Conservation (phyloP, 2,113 vertebrate species). For the Arvicanthis niloticus region DNA sequence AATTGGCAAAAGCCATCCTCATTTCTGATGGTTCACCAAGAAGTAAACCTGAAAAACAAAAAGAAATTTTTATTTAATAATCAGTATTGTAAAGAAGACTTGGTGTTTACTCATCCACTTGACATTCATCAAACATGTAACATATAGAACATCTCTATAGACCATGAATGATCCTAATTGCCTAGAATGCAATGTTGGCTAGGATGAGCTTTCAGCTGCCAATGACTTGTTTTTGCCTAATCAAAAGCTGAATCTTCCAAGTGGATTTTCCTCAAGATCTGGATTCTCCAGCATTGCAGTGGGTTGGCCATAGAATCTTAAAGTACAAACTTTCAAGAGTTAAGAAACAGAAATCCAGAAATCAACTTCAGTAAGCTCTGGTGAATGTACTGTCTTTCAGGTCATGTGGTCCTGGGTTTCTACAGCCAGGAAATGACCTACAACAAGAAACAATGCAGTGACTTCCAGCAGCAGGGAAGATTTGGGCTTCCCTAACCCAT, state of each 20-base stretch:
- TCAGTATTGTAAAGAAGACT: background rate
- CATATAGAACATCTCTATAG: background rate
- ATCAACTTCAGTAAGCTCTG: background rate
- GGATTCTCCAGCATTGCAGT: background rate
- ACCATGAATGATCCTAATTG: background rate
- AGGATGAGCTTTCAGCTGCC: background rate
- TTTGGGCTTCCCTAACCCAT: background rate
- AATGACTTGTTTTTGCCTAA: background rate
- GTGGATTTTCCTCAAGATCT: background rate
- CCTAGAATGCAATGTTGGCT: background rate
- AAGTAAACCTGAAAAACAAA: background rate
- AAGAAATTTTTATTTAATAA: conserved; percentile 11
- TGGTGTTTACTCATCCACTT: background rate
- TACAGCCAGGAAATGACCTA: background rate
- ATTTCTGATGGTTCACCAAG: conserved; percentile 17
- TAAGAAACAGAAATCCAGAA: background rate
- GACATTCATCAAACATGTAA: background rate
- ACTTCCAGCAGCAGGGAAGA: background rate
- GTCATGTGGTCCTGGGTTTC: background rate
- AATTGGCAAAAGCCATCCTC: background rate
- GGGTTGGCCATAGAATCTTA: background rate
- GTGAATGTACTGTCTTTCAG: background rate
- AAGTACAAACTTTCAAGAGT: background rate
- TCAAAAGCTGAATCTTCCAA: background rate
- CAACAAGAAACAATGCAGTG: background rate